phyloP scores from a whole-genome alignment of 2,113 vertebrate species.

The Microcebus ravelobensis region DNA sequence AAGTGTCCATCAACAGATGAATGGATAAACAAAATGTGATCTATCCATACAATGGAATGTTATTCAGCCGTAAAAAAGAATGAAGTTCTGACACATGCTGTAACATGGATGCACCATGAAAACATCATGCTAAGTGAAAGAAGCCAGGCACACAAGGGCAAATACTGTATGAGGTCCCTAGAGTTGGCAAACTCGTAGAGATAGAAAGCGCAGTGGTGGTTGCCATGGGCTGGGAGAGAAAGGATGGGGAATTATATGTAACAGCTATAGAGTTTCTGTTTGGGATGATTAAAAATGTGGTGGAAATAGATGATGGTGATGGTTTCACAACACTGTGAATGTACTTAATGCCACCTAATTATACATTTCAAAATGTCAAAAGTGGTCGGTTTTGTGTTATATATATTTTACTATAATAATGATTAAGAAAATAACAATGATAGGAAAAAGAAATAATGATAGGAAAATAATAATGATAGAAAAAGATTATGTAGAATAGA shows the following conservation, averaged over 20 bases:
- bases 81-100: background rate
- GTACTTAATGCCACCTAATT: background rate
- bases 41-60: background rate
- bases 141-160: background rate
- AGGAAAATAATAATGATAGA: too few relatives aligned
- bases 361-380: background rate
- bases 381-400: background rate
- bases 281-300: too few relatives aligned
- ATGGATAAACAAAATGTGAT: background rate
- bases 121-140: background rate
- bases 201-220: too few relatives aligned
- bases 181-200: background rate
- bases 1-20: background rate
- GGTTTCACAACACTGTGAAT: background rate
- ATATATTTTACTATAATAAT: background rate
- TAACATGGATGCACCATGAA: background rate
- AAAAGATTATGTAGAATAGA: background rate
- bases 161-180: background rate
- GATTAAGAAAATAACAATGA: background rate
- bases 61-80: background rate
- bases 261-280: background rate
- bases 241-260: accelerated
- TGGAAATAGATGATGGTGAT: too few relatives aligned
- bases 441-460: too few relatives aligned
- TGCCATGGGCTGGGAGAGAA: too few relatives aligned